These are phyloP conservation scores for Lasioglossum albipes DNA, from an alignment of 1,140 invertebrate species.

Conservation along the genomic window DNA sequence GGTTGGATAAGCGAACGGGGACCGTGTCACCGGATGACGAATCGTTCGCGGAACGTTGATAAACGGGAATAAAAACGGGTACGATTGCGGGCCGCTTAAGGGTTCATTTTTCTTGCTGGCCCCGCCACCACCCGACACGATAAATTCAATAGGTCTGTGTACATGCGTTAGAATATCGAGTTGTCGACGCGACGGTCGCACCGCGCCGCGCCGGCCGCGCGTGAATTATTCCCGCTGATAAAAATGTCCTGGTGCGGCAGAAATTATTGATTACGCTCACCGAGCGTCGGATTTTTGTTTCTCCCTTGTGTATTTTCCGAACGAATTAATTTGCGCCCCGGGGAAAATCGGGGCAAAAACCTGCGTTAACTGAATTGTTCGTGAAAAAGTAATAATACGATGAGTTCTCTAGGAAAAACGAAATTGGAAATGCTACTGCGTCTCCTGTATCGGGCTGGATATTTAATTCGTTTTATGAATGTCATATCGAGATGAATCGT, in stretches of 20 bases:
- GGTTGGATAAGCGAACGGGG: constrained; percentile 2
- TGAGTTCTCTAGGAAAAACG: neutral
- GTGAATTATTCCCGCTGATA: constrained; percentile 39
- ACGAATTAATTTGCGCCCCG: neutral
- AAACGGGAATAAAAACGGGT: constrained; percentile 33
- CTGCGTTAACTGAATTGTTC: neutral
- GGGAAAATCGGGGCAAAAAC: neutral
- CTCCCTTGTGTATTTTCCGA: neutral
- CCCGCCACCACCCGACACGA: neutral
- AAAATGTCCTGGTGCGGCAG: neutral
- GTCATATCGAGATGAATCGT: too few relatives aligned
- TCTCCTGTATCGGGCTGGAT: too few relatives aligned
- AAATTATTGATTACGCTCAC: constrained; percentile 23
- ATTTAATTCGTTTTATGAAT: too few relatives aligned
- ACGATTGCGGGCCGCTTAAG: constrained; percentile 32
- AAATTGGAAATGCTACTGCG: neutral
- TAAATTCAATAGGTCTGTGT: neutral
- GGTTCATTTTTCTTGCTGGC: constrained; percentile 33
- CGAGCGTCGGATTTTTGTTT: neutral
- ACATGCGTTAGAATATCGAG: constrained; percentile 6
- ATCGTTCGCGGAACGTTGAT: constrained; percentile 14
- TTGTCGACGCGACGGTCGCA: neutral
- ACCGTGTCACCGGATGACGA: constrained; percentile 18
- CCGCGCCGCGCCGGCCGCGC: neutral
- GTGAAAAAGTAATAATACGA: neutral